Base-by-base conservation (phyloP, 2,797 vertebrate species). In the Sebastes trivittatus region DNA sequence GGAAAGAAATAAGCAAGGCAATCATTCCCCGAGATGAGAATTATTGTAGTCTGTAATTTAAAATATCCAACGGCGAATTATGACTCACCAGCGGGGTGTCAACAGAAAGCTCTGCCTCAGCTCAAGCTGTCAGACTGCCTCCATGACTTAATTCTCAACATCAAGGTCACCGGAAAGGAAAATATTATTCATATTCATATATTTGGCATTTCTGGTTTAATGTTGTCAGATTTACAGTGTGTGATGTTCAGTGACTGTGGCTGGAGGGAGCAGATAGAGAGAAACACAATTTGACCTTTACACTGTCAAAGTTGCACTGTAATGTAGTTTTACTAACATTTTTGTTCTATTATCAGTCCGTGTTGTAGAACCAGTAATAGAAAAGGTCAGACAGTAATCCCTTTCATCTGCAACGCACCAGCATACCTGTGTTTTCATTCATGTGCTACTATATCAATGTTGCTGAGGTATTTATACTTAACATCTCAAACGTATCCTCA, bases 1-100 rank as follows among this genome's bases (percentile, higher is more conserved):
- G 61, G 59, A 71, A 67, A 79, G 55, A 75, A 88, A 81, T 70
- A 80, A 86, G 77, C 42, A 27, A 77, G 46, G 75, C 86, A 76
- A 72, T 86, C 75, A 85, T 75, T 72, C 74, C 74, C 74, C 14
- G 4, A 72, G 80, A 87, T 77, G 82, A 84, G 87, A 82, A 83
- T 88, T 74, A 89, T 78, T 70, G 72, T 76, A 70, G 84, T 90
- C 85, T 80, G 80, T 87, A 85, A 92, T 90, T 88, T 90, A 63
- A 92, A 89, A 91, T 86, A 90, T 86, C 81, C 81, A 76, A 79
- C 72, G 29, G 85, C 49, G 77, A 90, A 88, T 89, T 83, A 89
- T 91, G 80, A 86, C 73, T 90, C 88, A 90, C 56, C 84, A 85
- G 78, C 18, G 60, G 82, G 84, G 84, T 64, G 85, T 92, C 87